These are phyloP conservation scores for Ceyx cyanopectus DNA, from an alignment of 2,113 vertebrate genomes.

Conservation along the genomic window DNA sequence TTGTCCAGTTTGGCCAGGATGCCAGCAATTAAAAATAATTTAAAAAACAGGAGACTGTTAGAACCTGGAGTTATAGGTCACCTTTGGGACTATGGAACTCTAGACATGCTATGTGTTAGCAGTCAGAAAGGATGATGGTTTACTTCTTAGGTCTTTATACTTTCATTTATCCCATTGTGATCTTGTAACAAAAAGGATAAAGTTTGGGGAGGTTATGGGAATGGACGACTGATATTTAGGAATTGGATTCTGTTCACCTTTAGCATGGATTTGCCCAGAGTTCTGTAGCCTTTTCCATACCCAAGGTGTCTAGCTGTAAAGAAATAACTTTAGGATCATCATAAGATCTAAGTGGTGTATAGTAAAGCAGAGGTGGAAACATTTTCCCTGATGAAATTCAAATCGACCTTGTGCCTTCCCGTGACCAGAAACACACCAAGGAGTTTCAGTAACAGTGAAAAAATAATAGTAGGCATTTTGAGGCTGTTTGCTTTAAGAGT, in stretches of 20 bases:
- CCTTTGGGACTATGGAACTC: neutral
- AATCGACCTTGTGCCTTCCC: neutral
- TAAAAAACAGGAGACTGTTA: neutral
- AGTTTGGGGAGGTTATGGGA: neutral
- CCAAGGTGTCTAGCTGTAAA: neutral
- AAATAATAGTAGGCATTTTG: neutral
- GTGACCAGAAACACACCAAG: neutral
- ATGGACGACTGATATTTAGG: neutral
- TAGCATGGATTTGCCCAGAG: neutral
- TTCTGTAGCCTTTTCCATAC: neutral
- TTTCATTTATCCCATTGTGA: neutral
- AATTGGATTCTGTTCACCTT: neutral
- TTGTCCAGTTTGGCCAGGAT: constrained; percentile 78
- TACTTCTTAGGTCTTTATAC: neutral
- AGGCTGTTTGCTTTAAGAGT: neutral
- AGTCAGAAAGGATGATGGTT: neutral
- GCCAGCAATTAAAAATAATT: constrained; percentile 77
- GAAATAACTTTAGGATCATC: neutral
- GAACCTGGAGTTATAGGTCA: neutral
- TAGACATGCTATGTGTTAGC: neutral
- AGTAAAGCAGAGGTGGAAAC: neutral
- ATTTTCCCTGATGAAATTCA: neutral
- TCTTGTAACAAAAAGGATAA: neutral
- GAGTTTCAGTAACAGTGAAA: neutral
- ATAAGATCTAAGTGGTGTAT: neutral